Conservation (phyloP, 2,888 invertebrate species). For the Cetonia aurata region DNA sequence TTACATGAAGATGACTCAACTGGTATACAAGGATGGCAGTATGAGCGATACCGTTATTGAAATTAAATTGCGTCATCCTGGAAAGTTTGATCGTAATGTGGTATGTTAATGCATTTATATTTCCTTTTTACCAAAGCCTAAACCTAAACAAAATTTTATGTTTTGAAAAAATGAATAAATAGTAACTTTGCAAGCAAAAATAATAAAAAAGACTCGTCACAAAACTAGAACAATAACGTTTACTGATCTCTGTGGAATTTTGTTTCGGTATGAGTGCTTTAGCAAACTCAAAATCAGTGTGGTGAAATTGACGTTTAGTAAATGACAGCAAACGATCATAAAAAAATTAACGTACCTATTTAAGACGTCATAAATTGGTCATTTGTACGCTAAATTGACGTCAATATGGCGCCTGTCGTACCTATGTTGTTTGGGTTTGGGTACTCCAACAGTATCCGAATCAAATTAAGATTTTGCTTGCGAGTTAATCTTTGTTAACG, state of each 20-base stretch:
- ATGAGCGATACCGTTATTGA: constrained; percentile 92
- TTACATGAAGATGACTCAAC: constrained; percentile 88
- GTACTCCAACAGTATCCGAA: background rate
- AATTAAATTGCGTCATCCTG: constrained; percentile 89
- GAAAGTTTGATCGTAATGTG: constrained; percentile 84
- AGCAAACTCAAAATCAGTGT: too few relatives aligned
- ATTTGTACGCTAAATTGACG: background rate
- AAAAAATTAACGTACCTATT: too few relatives aligned
- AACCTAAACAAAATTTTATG: background rate
- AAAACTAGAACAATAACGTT: too few relatives aligned
- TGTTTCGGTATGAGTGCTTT: too few relatives aligned
- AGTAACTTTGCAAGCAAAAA: too few relatives aligned
- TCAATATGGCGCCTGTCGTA: too few relatives aligned
- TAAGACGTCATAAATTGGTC: too few relatives aligned
- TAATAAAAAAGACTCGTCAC: too few relatives aligned
- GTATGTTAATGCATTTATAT: constrained; percentile 66
- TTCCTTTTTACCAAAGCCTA: background rate
- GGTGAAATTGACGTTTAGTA: too few relatives aligned
- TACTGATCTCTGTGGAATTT: too few relatives aligned
- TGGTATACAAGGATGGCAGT: constrained; percentile 88
- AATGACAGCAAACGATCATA: too few relatives aligned
- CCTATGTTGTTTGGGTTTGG: background rate
- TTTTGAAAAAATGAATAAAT: too few relatives aligned
- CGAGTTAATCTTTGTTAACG: background rate
- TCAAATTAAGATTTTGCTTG: background rate